Evolutionary conservation across 2,888 invertebrate species (phyloP).

Genomic region (Spisula solida): DNA sequence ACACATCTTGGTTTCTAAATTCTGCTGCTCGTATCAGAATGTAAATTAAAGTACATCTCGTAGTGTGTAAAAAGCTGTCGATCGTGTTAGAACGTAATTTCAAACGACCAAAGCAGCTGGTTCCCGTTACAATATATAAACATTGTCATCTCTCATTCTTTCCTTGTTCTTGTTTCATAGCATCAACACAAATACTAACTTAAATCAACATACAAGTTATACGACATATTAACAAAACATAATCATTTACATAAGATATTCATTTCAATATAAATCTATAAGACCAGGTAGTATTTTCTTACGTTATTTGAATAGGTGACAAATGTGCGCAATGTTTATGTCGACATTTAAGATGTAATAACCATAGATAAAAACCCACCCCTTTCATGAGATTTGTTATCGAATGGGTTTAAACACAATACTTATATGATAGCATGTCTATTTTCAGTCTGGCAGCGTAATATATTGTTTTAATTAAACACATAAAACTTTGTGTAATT

Average conservation of each 20-base stretch:
- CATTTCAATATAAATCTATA: neutral
- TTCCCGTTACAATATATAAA: neutral
- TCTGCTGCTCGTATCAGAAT: no score
- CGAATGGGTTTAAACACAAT: neutral
- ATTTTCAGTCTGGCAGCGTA: no score
- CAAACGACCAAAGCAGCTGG: neutral
- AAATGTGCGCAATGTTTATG: neutral
- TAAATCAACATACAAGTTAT: neutral
- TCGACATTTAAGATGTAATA: neutral
- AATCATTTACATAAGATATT: neutral
- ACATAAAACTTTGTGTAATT: no score
- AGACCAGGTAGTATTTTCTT: neutral
- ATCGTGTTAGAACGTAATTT: no score
- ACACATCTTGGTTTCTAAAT: no score
- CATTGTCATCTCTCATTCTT: neutral
- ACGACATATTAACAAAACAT: neutral
- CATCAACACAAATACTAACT: neutral
- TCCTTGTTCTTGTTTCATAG: neutral
- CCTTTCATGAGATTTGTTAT: neutral
- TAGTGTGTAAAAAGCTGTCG: no score
- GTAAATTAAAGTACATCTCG: no score
- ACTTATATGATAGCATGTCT: no score
- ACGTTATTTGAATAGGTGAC: neutral
- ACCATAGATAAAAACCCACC: neutral
- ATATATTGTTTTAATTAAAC: no score